phyloP scores from a whole-genome alignment of 2,797 vertebrate species.

The Sciaenops ocellatus region DNA sequence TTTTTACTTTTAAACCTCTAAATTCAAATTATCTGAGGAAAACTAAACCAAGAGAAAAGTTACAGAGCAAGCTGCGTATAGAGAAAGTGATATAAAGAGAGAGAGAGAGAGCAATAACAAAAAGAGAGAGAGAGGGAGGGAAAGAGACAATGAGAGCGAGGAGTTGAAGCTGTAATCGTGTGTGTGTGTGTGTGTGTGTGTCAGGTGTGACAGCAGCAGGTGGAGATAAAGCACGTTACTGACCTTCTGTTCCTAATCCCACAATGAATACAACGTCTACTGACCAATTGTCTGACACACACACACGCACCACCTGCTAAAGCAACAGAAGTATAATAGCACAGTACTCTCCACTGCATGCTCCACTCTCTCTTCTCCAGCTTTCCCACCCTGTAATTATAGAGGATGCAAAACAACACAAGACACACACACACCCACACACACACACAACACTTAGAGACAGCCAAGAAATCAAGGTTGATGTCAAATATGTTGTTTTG shows the following conservation, averaged over 20 bases:
- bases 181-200: conserved; percentile 32
- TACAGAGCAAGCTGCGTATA: not conserved
- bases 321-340: conserved; percentile 61
- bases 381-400: conserved; percentile 57
- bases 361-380: conserved; percentile 57
- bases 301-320: conserved; percentile 47
- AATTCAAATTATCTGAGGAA: not conserved
- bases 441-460: conserved; percentile 19
- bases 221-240: conserved; percentile 76
- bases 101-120: not conserved
- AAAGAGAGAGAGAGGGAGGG: not conserved
- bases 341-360: conserved; percentile 35
- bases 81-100: not conserved
- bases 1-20: not conserved
- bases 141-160: not conserved
- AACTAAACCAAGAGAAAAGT: not conserved
- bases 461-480: conserved; percentile 19
- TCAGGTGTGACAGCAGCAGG: conserved; percentile 66
- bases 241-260: conserved; percentile 73
- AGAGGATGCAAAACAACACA: conserved; percentile 46
- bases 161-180: conserved; percentile 1
- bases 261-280: conserved; percentile 62
- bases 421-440: conserved; percentile 15
- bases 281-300: conserved; percentile 64
- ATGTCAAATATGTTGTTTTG: conserved; percentile 17